Conservation (phyloP, 2,113 vertebrate species). For the Taurulus bubalis region DNA sequence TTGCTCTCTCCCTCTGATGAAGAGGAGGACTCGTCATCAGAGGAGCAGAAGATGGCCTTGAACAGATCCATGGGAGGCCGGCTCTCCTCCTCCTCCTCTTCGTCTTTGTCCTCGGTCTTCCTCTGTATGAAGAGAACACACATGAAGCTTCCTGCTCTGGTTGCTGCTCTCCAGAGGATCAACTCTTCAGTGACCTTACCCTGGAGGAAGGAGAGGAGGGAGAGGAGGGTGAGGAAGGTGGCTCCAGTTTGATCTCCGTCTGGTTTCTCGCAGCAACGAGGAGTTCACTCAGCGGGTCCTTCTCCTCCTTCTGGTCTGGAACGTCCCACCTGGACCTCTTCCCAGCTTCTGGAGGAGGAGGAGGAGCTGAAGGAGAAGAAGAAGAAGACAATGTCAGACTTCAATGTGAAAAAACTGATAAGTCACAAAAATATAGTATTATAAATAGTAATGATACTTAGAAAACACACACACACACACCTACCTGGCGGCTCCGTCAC, state of each 20-base stretch:
- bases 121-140: conserved; percentile 10
- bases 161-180: neutral
- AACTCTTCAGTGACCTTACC: neutral
- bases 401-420: no score
- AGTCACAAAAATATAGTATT: no score
- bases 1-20: conserved; percentile 86
- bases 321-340: conserved; percentile 94
- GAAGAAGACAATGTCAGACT: neutral
- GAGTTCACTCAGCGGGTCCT: conserved; percentile 84
- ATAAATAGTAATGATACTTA: no score
- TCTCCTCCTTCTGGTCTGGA: conserved; percentile 76
- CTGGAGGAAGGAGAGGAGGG: neutral
- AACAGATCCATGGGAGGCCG: conserved; percentile 94
- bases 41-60: conserved; percentile 95
- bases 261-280: conserved; percentile 84
- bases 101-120: conserved; percentile 42
- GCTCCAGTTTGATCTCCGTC: conserved; percentile 62
- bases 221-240: neutral
- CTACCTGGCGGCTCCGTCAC: conserved; percentile 64
- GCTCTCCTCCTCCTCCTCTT: conserved; percentile 83
- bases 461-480: no score
- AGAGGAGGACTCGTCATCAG: conserved; percentile 91
- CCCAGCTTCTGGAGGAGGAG: conserved; percentile 79
- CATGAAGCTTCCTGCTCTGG: neutral
- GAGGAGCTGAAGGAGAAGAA: conserved; percentile 42